These are phyloP conservation scores for Luperina nickerlii DNA, from an alignment of 2,888 invertebrate genomes.

Conservation along the genomic window DNA sequence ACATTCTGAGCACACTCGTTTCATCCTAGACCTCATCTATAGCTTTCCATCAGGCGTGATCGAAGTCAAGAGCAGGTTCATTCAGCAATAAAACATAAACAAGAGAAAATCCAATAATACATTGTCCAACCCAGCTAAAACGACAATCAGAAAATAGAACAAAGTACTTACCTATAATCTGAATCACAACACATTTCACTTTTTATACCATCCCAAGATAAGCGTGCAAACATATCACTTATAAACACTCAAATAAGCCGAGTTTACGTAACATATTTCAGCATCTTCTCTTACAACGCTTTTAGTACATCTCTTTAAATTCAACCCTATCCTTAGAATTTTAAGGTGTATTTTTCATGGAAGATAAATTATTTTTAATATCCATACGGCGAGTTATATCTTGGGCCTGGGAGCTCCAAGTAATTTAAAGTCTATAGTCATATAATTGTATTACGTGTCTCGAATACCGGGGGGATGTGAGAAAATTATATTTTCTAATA, in stretches of 20 bases:
- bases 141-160: neutral
- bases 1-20: no score
- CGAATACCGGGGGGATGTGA: conserved; percentile 69
- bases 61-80: no score
- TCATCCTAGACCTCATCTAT: no score
- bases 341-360: conserved; percentile 18
- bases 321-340: neutral
- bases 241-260: conserved; percentile 57
- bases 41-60: no score
- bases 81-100: no score
- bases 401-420: conserved; percentile 71
- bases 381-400: conserved; percentile 78
- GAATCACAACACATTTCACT: conserved; percentile 14
- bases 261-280: conserved; percentile 59
- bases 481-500: conserved; percentile 78
- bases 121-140: neutral
- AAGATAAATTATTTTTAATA: conserved; percentile 72
- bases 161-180: neutral
- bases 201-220: conserved; percentile 22
- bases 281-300: conserved; percentile 10
- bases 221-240: conserved; percentile 48
- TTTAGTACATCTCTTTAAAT: conserved; percentile 21
- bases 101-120: neutral
- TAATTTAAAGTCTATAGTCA: conserved; percentile 81
- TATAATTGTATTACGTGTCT: conserved; percentile 82